Evolutionary conservation across 2,888 invertebrate species (phyloP).

Genomic region (Eupithecia subumbrata): DNA sequence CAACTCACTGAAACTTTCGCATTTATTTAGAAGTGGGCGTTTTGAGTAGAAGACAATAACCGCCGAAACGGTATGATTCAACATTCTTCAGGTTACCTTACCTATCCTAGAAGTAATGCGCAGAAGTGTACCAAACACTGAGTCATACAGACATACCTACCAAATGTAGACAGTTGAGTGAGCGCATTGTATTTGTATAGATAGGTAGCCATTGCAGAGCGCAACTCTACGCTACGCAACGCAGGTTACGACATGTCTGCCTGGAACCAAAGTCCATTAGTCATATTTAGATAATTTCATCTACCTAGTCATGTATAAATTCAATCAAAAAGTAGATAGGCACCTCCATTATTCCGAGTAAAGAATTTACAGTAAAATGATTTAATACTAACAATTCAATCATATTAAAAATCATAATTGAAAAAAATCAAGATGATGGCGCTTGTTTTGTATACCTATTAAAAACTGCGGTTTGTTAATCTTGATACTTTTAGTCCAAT

Average conservation of each 20-base stretch:
- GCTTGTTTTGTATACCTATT: neutral
- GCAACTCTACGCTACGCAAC: slow-evolving; percentile 38
- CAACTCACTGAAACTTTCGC: no score
- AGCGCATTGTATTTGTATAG: neutral
- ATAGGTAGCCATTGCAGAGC: slow-evolving; percentile 35
- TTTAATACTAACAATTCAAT: neutral
- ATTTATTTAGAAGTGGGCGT: no score
- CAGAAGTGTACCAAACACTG: neutral
- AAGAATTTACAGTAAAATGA: neutral
- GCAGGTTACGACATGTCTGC: slow-evolving; percentile 53
- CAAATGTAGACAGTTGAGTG: slow-evolving; percentile 4
- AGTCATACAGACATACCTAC: slow-evolving; percentile 2
- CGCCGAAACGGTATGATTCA: neutral
- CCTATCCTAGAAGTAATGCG: neutral
- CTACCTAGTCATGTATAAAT: neutral
- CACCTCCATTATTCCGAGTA: neutral
- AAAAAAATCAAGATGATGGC: neutral
- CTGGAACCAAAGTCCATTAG: neutral
- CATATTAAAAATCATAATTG: neutral
- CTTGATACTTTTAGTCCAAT: neutral
- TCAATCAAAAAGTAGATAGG: neutral
- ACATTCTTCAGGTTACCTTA: neutral
- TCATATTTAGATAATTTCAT: neutral
- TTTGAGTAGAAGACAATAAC: no score
- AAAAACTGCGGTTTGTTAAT: neutral